Evolutionary conservation across 1,140 invertebrate genomes (phyloP).

Genomic region (Aethina tumida): DNA sequence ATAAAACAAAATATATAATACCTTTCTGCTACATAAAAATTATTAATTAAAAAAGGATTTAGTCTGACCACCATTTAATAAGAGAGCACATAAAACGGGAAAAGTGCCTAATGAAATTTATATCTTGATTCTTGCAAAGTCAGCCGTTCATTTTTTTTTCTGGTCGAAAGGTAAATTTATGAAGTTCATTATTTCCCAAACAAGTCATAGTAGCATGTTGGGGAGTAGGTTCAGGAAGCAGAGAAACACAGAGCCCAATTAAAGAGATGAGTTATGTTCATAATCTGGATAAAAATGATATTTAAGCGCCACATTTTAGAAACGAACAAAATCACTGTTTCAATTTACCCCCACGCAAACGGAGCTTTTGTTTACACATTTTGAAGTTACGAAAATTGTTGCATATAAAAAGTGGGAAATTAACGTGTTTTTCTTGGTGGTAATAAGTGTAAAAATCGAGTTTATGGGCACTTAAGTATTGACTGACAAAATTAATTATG

Average conservation of each 20-base stretch:
- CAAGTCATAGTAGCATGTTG: constrained; percentile 17
- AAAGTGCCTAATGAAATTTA: constrained; percentile 11
- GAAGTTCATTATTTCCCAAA: constrained; percentile 22
- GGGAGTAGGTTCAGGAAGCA: constrained; percentile 8
- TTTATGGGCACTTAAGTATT: too few species aligned
- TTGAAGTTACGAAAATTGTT: too few species aligned
- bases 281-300: constrained; percentile 20
- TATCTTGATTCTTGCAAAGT: constrained; percentile 12
- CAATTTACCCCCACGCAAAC: constrained; percentile 19
- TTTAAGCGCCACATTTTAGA: constrained; percentile 7
- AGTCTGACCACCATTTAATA: too few species aligned
- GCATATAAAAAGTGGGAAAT: too few species aligned
- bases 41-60: too few species aligned
- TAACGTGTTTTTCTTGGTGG: too few species aligned
- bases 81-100: too few species aligned
- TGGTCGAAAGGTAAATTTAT: constrained; percentile 19
- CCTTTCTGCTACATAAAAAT: too few species aligned
- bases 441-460: too few species aligned
- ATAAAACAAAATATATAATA: too few species aligned
- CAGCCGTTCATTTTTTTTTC: constrained; percentile 13
- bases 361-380: too few species aligned
- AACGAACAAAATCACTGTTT: constrained; percentile 14
- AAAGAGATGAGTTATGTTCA: constrained; percentile 23
- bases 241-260: constrained; percentile 15
- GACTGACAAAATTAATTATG: too few species aligned